Conservation (phyloP, 2,888 invertebrate species). For the Torymus auratus region DNA sequence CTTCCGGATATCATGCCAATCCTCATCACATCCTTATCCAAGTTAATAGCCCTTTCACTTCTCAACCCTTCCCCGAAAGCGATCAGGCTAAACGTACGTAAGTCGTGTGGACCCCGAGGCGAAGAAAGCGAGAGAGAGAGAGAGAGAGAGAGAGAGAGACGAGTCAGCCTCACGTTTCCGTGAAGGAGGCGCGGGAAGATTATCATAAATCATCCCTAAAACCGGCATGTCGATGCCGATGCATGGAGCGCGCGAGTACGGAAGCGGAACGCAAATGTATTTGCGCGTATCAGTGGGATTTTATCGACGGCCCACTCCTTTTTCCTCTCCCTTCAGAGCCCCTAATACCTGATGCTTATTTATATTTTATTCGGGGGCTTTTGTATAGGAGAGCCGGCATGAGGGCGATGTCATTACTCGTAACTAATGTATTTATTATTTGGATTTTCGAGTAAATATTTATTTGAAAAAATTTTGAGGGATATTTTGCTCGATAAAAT, state of each 20-base stretch:
- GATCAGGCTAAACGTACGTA: slow-evolving; percentile 55
- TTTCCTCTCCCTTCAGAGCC: not conserved
- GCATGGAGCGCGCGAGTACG: not conserved
- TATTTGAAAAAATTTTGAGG: too few species aligned
- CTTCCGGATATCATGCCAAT: too few species aligned
- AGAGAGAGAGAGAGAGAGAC: slow-evolving; percentile 59
- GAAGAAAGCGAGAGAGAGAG: slow-evolving; percentile 56
- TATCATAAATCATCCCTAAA: slow-evolving; percentile 64
- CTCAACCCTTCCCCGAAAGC: not conserved
- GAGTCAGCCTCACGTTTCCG: slow-evolving; percentile 13
- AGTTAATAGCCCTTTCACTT: too few species aligned
- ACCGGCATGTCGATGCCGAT: slow-evolving; percentile 56
- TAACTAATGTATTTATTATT: too few species aligned
- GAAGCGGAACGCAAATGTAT: slow-evolving; percentile 33
- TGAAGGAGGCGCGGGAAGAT: slow-evolving; percentile 60
- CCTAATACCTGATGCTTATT: slow-evolving; percentile 12
- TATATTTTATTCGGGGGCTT: not conserved
- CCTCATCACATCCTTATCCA: too few species aligned
- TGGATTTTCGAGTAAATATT: too few species aligned
- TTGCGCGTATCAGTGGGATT: slow-evolving; percentile 29
- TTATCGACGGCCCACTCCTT: slow-evolving; percentile 30
- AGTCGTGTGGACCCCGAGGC: not conserved
- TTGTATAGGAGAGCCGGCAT: not conserved
- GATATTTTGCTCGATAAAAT: too few species aligned
- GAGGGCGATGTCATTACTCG: too few species aligned